Evolutionary conservation across 2,888 invertebrate species (phyloP), one percentile per base, ranked within the genome.

Genomic region (Dysmachus trigonus): DNA sequence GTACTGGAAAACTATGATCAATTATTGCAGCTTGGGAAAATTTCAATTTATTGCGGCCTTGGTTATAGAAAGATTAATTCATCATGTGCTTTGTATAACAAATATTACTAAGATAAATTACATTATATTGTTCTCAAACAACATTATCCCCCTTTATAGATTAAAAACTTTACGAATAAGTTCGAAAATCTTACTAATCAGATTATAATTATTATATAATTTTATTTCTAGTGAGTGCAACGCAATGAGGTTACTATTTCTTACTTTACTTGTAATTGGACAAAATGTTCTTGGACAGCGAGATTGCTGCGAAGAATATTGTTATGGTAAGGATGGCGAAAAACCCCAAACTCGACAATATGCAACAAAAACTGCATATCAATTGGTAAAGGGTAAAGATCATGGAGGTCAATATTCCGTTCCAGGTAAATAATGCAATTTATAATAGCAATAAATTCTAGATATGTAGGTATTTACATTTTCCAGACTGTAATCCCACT

Each of bases 301-400:
- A 87, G 88, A 85, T 72, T 89, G 89, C 53, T 89, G 89, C 81
- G 88, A 89, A 81, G 89, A 90, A 73, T 92, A 92, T 83, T 92
- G 92, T 87, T 92, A 91, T 85, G 90, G 89, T 86, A 89, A 89
- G 86, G 92, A 92, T 84, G 86, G 85, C 10, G 90, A 90, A 31
- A 90, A 90, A 2, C 86, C 87, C 33, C 92, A 92, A 88, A 91
- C 91, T 1, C 89, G 90, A 33, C 93, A 94, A 84, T 96, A 96
- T 90, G 95, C 94, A 10, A 94, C 95, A 5, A 96, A 96, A 92
- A 96, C 97, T 0, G 94, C 96, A 0, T 97, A 97, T 90, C 94
- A 95, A 89, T 94, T 95, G 88, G 94, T 94, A 18, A 94, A 93
- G 87, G 94, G 94, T 72, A 93, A 94, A 51, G 93, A 93, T 86